Evolutionary conservation across 2,888 invertebrate genomes (phyloP).

Genomic region (Amphipoea lucens): DNA sequence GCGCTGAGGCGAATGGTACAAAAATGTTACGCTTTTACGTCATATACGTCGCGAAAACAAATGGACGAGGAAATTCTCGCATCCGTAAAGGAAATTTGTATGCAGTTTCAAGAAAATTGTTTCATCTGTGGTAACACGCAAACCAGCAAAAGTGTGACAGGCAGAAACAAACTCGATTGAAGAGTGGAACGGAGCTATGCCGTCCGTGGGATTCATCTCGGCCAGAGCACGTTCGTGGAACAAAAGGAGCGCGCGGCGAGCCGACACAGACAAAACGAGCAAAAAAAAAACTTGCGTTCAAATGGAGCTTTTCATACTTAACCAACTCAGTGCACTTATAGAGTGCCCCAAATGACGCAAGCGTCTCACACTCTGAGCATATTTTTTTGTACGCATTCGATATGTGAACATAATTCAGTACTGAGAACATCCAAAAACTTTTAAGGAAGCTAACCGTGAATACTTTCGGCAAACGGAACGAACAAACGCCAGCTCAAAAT

Average conservation of each 20-base stretch:
- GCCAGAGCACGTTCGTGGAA: slow-evolving; percentile 88
- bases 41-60: slow-evolving; percentile 81
- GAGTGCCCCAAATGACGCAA: slow-evolving; percentile 73
- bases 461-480: slow-evolving; percentile 71
- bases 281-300: slow-evolving; percentile 83
- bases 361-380: slow-evolving; percentile 65
- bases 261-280: slow-evolving; percentile 80
- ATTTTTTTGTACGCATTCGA: slow-evolving; percentile 12
- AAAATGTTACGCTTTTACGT: slow-evolving; percentile 82
- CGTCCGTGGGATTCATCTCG: slow-evolving; percentile 86
- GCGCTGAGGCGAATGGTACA: slow-evolving; percentile 78
- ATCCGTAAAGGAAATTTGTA: slow-evolving; percentile 68
- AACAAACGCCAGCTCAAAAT: slow-evolving; percentile 80
- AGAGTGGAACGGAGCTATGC: slow-evolving; percentile 84
- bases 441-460: slow-evolving; percentile 69
- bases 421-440: slow-evolving; percentile 63
- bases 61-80: slow-evolving; percentile 76
- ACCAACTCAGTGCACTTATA: slow-evolving; percentile 81
- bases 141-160: slow-evolving; percentile 80
- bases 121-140: slow-evolving; percentile 79
- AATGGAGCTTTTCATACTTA: slow-evolving; percentile 87
- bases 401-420: slow-evolving; percentile 25
- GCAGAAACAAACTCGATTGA: slow-evolving; percentile 84
- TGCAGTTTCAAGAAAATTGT: slow-evolving; percentile 75
- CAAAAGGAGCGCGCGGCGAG: slow-evolving; percentile 85